phyloP scores from a whole-genome alignment of 2,888 invertebrate genomes.

The Mesorhabditis spiculigera region DNA sequence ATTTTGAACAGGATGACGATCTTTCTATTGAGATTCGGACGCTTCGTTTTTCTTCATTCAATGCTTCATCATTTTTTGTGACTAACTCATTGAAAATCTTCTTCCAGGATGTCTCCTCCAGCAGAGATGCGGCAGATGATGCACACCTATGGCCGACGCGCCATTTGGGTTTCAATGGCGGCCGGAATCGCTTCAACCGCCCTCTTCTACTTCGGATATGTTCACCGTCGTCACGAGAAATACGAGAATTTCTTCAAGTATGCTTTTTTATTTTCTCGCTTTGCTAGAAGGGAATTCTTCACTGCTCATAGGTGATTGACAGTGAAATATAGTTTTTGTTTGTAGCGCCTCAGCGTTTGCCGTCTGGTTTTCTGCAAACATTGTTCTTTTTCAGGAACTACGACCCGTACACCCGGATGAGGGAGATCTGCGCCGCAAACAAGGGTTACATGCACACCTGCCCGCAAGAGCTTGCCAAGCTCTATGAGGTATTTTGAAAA shows the following conservation, averaged over 20 bases:
- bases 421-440: constrained; percentile 50
- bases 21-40: too few relatives aligned
- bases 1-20: too few relatives aligned
- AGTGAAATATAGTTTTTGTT: too few relatives aligned
- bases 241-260: constrained; percentile 52
- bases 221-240: constrained; percentile 46
- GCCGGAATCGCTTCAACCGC: constrained; percentile 37
- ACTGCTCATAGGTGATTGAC: background rate
- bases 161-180: constrained; percentile 34
- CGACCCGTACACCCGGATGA: constrained; percentile 55
- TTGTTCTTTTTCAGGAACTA: constrained; percentile 38
- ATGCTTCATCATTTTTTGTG: too few relatives aligned
- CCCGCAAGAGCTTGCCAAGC: constrained; percentile 49
- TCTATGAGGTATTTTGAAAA: constrained; percentile 27
- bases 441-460: constrained; percentile 54
- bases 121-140: constrained; percentile 47
- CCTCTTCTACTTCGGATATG: constrained; percentile 47
- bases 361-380: background rate
- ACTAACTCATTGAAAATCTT: background rate
- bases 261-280: constrained; percentile 14
- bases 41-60: too few relatives aligned
- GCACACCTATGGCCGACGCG: constrained; percentile 42
- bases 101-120: constrained; percentile 40
- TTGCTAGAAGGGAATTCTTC: background rate
- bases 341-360: background rate